Conservation (phyloP, 2,113 vertebrate species). For the Poicephalus gulielmi region DNA sequence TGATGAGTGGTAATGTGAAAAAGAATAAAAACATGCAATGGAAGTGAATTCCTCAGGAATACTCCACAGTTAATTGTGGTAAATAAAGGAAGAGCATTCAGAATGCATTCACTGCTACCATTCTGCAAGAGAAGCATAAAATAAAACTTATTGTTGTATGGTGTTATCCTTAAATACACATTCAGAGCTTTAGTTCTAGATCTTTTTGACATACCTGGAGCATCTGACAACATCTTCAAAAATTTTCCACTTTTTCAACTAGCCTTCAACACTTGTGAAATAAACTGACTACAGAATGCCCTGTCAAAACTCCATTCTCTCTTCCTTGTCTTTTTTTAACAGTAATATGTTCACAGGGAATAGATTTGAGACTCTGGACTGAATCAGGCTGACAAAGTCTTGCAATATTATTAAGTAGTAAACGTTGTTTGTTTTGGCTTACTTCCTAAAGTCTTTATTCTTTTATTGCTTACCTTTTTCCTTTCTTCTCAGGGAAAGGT, state of each 20-base stretch:
- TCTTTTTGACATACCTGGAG: constrained; percentile 61
- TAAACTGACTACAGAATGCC: constrained; percentile 55
- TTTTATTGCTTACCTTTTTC: background rate
- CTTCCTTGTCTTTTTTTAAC: constrained; percentile 44
- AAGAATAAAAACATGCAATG: background rate
- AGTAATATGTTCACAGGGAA: constrained; percentile 46
- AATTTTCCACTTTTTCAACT: constrained; percentile 58
- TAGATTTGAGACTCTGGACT: constrained; percentile 23
- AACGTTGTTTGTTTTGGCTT: background rate
- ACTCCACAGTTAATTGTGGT: background rate
- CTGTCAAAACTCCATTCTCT: constrained; percentile 46
- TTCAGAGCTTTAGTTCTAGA: constrained; percentile 17
- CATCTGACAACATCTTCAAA: constrained; percentile 58
- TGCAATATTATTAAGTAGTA: background rate
- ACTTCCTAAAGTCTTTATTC: background rate
- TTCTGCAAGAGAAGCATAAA: background rate
- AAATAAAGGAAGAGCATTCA: background rate
- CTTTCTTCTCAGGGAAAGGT: background rate
- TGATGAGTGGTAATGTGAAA: background rate
- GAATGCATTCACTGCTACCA: background rate
- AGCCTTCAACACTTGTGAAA: constrained; percentile 68
- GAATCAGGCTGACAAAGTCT: constrained; percentile 40
- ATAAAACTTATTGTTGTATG: constrained; percentile 17
- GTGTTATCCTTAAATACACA: background rate
- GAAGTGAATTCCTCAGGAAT: background rate